phyloP scores from a whole-genome alignment of 2,797 vertebrate species.

The Sebastes diploproa region DNA sequence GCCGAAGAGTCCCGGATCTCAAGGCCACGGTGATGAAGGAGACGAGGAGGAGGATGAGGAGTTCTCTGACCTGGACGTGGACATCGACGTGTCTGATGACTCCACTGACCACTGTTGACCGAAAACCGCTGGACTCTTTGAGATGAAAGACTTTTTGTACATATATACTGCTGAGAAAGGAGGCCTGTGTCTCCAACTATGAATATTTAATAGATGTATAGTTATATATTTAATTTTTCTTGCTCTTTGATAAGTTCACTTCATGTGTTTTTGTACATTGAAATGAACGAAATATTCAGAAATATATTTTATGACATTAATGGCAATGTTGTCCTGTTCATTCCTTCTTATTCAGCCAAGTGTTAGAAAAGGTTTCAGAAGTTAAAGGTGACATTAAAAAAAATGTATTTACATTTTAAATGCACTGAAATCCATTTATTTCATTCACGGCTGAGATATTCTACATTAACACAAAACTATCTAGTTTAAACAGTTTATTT shows the following conservation, averaged over 20 bases:
- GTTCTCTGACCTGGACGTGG: slow-evolving; percentile 74
- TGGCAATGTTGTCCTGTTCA: background rate
- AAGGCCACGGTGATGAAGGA: slow-evolving; percentile 78
- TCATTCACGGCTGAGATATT: background rate
- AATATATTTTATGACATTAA: slow-evolving; percentile 82
- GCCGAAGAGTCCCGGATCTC: slow-evolving; percentile 80
- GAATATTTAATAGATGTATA: slow-evolving; percentile 85
- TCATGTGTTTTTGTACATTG: slow-evolving; percentile 66
- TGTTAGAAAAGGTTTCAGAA: background rate
- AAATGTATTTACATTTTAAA: background rate
- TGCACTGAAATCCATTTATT: too few species aligned
- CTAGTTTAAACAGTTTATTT: background rate
- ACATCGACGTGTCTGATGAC: slow-evolving; percentile 78
- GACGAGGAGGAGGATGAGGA: slow-evolving; percentile 75
- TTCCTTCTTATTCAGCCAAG: background rate
- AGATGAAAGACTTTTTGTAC: slow-evolving; percentile 61
- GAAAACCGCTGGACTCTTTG: background rate
- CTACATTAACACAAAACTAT: background rate
- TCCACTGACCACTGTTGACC: slow-evolving; percentile 65
- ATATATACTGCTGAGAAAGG: slow-evolving; percentile 57
- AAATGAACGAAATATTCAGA: slow-evolving; percentile 69
- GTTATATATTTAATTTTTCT: slow-evolving; percentile 82
- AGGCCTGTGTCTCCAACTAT: slow-evolving; percentile 48
- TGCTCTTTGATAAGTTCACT: slow-evolving; percentile 66
- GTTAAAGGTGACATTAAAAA: too few species aligned